A percentile compares a stretch with the other conserved stretches of the same genome.
Evolutionary conservation across 2,113 vertebrate genomes (phyloP).

Genomic region (Proteles cristata): DNA sequence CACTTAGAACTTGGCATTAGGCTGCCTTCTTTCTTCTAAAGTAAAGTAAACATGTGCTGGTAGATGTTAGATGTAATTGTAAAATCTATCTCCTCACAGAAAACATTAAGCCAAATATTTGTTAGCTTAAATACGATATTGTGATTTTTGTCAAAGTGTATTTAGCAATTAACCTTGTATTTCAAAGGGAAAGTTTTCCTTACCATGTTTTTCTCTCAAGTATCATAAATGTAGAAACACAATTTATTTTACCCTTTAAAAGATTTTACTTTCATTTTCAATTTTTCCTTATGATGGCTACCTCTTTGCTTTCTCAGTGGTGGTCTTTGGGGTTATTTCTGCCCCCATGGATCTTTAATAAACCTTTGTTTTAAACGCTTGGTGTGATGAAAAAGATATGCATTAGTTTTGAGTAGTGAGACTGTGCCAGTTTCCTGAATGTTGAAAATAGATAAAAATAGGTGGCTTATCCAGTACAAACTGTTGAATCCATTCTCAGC

Average conservation of each 20-base stretch:
- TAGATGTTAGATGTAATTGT: not conserved
- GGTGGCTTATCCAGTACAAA: not conserved
- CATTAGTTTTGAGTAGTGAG: not conserved
- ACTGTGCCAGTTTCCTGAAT: not conserved
- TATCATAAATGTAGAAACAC: conserved; percentile 18
- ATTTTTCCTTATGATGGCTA: not conserved
- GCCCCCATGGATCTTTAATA: not conserved
- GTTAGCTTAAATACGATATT: not conserved
- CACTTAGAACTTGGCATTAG: conserved; percentile 41
- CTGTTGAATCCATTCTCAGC: not conserved
- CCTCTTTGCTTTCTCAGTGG: not conserved
- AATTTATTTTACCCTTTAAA: not conserved
- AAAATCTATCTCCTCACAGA: conserved; percentile 13
- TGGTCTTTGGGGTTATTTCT: not conserved
- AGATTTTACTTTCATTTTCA: not conserved
- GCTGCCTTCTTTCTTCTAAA: conserved; percentile 37
- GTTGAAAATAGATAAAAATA: not conserved
- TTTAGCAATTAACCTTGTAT: conserved; percentile 11
- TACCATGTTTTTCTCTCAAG: not conserved
- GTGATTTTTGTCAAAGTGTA: conserved; percentile 15
- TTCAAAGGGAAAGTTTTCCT: conserved; percentile 22
- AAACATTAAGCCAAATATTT: not conserved
- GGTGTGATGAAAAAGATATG: not conserved
- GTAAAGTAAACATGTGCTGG: conserved; percentile 8
- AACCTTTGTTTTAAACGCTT: conserved; percentile 19